Conservation (phyloP, 1,140 invertebrate species). For the Drosophila nebulosa region DNA sequence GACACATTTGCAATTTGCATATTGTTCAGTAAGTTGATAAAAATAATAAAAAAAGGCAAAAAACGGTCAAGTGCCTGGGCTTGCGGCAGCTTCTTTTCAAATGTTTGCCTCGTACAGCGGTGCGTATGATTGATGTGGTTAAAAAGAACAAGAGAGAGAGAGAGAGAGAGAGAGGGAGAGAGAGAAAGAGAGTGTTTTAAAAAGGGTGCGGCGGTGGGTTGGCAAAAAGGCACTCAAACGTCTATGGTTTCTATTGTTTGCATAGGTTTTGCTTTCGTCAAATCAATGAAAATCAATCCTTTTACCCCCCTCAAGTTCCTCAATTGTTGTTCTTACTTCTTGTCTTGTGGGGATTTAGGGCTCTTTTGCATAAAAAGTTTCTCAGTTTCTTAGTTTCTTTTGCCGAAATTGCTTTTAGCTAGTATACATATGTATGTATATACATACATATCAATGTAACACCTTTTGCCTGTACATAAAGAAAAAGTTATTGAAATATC, state of each 20-base stretch:
- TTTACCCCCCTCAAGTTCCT: neutral
- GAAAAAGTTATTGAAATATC: neutral
- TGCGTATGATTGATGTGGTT: conserved; percentile 74
- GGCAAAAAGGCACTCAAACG: neutral
- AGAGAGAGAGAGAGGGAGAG: neutral
- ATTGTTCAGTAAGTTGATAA: conserved; percentile 38
- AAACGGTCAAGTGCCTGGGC: conserved; percentile 35
- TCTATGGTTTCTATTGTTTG: neutral
- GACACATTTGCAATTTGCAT: conserved; percentile 62
- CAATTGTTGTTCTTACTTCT: neutral
- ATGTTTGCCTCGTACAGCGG: conserved; percentile 59
- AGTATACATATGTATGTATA: neutral
- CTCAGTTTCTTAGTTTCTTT: neutral
- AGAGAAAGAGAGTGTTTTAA: no score
- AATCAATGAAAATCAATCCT: conserved; percentile 2
- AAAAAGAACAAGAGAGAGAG: conserved; percentile 12
- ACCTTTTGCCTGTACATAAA: neutral
- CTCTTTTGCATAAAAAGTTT: neutral
- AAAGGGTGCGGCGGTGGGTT: no score
- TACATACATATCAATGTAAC: neutral
- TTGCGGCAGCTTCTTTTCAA: conserved; percentile 47
- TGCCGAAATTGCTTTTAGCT: neutral
- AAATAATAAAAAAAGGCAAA: neutral
- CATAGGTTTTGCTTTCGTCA: neutral
- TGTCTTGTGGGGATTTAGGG: neutral